phyloP scores from a whole-genome alignment of 2,888 invertebrate species.

The Orthosia gothica region DNA sequence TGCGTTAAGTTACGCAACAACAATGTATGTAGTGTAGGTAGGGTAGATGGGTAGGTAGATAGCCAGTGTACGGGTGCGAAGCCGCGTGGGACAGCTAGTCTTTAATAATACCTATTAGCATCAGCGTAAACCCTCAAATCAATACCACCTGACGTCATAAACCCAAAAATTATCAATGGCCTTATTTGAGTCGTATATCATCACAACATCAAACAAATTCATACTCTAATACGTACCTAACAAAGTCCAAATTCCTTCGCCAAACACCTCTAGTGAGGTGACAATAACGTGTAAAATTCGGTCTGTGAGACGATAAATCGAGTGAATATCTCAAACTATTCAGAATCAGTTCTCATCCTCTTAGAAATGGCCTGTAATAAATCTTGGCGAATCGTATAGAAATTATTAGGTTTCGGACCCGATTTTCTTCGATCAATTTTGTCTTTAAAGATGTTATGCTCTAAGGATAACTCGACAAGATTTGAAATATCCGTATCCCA shows the following conservation, averaged over 20 bases:
- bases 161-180: slow-evolving; percentile 49
- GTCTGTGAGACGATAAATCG: slow-evolving; percentile 78
- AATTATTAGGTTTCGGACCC: slow-evolving; percentile 69
- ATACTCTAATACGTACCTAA: accelerated
- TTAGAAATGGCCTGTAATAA: slow-evolving; percentile 74
- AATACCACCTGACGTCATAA: slow-evolving; percentile 42
- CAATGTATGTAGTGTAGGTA: no score
- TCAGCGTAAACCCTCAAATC: slow-evolving; percentile 9
- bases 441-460: slow-evolving; percentile 18
- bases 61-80: no score
- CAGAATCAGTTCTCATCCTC: slow-evolving; percentile 79
- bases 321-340: slow-evolving; percentile 82
- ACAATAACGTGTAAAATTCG: slow-evolving; percentile 71
- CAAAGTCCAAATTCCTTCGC: slow-evolving; percentile 45
- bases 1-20: no score
- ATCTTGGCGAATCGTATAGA: slow-evolving; percentile 71
- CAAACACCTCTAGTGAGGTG: slow-evolving; percentile 39
- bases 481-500: background rate
- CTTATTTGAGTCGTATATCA: slow-evolving; percentile 27
- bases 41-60: no score
- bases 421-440: slow-evolving; percentile 57
- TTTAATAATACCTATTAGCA: background rate
- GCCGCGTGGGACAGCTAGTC: no score
- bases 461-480: background rate
- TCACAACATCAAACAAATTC: background rate